These are phyloP conservation scores for Orius laevigatus DNA, from an alignment of 1,140 invertebrate species.

Conservation along the genomic window DNA sequence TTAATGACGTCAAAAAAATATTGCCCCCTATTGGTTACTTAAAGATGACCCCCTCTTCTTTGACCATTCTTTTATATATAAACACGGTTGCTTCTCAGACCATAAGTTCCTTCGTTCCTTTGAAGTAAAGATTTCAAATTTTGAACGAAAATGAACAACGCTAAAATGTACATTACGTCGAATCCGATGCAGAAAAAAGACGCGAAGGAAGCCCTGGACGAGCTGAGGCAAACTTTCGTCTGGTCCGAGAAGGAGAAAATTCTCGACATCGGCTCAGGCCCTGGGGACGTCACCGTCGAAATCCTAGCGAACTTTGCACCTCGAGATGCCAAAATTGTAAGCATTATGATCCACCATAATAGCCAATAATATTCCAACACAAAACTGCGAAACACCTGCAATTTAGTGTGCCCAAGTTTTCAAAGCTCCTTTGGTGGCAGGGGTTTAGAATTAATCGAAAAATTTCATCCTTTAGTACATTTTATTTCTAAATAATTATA, in stretches of 20 bases:
- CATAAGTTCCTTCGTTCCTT: too few species aligned
- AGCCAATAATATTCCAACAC: background rate
- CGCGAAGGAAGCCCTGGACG: constrained; percentile 1
- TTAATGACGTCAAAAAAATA: too few species aligned
- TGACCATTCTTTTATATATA: too few species aligned
- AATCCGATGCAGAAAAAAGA: constrained; percentile 12
- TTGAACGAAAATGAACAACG: constrained; percentile 7
- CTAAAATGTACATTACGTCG: constrained; percentile 1
- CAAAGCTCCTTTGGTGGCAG: background rate
- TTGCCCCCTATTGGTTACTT: too few species aligned
- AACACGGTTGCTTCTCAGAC: too few species aligned
- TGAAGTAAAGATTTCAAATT: background rate
- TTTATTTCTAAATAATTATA: too few species aligned
- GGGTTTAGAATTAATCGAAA: too few species aligned
- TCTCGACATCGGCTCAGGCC: constrained; percentile 62
- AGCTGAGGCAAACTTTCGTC: constrained; percentile 1
- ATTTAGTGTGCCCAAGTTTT: constrained; percentile 1
- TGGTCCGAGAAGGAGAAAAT: constrained; percentile 11
- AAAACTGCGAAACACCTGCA: constrained; percentile 5
- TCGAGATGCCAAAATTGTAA: constrained; percentile 14
- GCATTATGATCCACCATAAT: background rate
- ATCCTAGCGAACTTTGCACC: constrained; percentile 43
- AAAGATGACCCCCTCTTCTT: too few species aligned
- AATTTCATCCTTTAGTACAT: too few species aligned
- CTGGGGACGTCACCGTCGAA: constrained; percentile 51